Conservation (phyloP, 37 sponge, comb jelly and placozoan genomes). For the Petrosia ficiformis region DNA sequence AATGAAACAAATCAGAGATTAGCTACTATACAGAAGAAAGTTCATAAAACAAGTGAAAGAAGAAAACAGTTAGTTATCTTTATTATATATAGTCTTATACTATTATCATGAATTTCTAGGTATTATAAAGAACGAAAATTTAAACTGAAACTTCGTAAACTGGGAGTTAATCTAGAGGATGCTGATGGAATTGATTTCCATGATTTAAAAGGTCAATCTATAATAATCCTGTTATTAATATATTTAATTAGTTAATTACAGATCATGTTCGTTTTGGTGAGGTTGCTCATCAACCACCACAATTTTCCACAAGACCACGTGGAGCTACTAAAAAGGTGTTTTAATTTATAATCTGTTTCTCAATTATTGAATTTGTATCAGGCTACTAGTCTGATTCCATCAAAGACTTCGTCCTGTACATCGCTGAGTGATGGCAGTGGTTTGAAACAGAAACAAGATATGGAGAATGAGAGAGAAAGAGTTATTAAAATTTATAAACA, state of each 20-base stretch:
- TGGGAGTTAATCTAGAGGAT: background rate
- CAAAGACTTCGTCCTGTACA: no score
- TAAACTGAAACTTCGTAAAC: constrained; percentile 16
- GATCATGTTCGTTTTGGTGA: constrained; percentile 80
- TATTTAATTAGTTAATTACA: constrained; percentile 4
- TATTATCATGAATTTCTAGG: no score
- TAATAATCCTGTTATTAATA: background rate
- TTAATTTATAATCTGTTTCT: no score
- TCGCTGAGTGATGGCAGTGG: background rate
- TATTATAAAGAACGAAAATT: constrained; percentile 38
- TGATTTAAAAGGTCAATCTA: constrained; percentile 35
- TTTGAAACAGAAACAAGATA: constrained; percentile 40
- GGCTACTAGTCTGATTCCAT: no score
- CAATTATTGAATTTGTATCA: no score
- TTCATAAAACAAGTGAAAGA: constrained; percentile 22
- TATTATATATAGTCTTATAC: no score
- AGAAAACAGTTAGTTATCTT: constrained; percentile 18
- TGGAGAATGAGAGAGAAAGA: constrained; percentile 58
- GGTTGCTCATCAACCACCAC: constrained; percentile 69
- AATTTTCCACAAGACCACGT: constrained; percentile 21
- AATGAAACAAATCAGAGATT: constrained; percentile 58
- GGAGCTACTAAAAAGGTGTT: no score
- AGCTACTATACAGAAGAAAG: constrained; percentile 40
- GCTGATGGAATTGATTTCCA: constrained; percentile 21
- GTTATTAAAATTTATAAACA: constrained; percentile 38